Percentiles rank a stretch among this genome's conserved stretches.
phyloP scores from a whole-genome alignment of 2,113 vertebrate species.

The Trichomycterus rosablanca region DNA sequence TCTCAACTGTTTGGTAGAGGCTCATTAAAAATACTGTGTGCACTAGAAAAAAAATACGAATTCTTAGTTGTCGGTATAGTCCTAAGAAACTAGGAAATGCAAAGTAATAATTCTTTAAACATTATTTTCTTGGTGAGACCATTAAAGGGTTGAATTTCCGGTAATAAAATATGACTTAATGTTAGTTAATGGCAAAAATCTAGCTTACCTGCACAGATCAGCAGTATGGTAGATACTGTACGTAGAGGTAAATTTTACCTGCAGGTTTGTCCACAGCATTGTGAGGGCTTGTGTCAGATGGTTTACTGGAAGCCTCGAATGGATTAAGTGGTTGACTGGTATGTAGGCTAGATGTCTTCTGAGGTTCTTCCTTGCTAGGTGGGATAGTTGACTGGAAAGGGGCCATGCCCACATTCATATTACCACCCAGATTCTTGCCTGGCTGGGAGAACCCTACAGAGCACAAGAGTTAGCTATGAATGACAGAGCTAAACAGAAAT shows the following conservation, averaged over 20 bases:
- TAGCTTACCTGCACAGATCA: slow-evolving; percentile 36
- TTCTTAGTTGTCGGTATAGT: too few species aligned
- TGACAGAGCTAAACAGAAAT: too few species aligned
- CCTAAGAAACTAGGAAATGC: too few species aligned
- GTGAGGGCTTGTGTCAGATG: slow-evolving; percentile 45
- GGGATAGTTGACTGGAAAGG: slow-evolving; percentile 60
- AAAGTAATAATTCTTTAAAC: too few species aligned
- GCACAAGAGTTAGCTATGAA: too few species aligned
- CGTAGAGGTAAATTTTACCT: slow-evolving; percentile 43
- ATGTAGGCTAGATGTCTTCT: slow-evolving; percentile 55
- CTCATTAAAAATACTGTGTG: too few species aligned
- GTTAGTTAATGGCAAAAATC: slow-evolving; percentile 20
- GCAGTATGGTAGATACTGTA: slow-evolving; percentile 32
- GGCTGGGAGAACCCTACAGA: slow-evolving; percentile 63
- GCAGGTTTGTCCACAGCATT: slow-evolving; percentile 49
- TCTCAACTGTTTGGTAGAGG: too few species aligned
- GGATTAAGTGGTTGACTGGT: slow-evolving; percentile 49
- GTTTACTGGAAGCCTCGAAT: slow-evolving; percentile 55
- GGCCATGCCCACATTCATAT: slow-evolving; percentile 52
- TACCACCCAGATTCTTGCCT: slow-evolving; percentile 54
- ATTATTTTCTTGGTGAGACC: too few species aligned
- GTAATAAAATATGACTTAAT: neutral
- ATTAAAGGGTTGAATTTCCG: too few species aligned
- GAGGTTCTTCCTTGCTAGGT: slow-evolving; percentile 52
- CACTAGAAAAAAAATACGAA: too few species aligned